These are phyloP conservation scores for Lingula anatina DNA, from an alignment of 2,888 invertebrate genomes.

Conservation along the genomic window DNA sequence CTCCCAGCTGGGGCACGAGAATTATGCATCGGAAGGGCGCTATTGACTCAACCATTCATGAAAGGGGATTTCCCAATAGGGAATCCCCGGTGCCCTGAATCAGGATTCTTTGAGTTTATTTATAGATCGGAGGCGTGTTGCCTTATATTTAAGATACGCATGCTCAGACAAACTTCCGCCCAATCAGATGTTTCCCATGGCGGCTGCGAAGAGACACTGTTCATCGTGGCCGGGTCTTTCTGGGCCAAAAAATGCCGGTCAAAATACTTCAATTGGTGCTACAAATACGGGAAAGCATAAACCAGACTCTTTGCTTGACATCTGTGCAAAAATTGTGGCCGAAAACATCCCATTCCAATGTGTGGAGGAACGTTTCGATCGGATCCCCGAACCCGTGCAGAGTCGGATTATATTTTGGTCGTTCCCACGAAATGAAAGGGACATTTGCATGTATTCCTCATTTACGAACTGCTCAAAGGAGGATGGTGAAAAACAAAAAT, in stretches of 20 bases:
- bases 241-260: constrained; percentile 20
- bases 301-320: constrained; percentile 73
- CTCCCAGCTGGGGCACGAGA: no score
- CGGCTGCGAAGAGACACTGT: constrained; percentile 43
- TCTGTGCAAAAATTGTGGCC: constrained; percentile 77
- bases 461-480: constrained; percentile 57
- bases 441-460: constrained; percentile 86
- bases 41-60: constrained; percentile 27
- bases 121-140: constrained; percentile 30
- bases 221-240: constrained; percentile 32
- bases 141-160: constrained; percentile 29
- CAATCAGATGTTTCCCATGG: constrained; percentile 43
- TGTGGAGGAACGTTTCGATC: constrained; percentile 79
- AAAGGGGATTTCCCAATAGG: constrained; percentile 21
- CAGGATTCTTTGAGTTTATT: constrained; percentile 17
- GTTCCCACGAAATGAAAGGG: constrained; percentile 79
- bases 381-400: constrained; percentile 85
- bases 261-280: constrained; percentile 23
- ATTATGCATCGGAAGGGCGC: no score
- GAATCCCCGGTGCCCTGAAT: constrained; percentile 25
- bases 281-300: constrained; percentile 26
- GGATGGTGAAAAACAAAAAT: constrained; percentile 65
- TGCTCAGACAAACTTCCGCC: constrained; percentile 22
- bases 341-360: constrained; percentile 80
- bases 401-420: constrained; percentile 83